Percentiles rank a stretch among this genome's conserved stretches.
Conservation (phyloP, 2,888 invertebrate species). For the Gryllus longicercus region DNA sequence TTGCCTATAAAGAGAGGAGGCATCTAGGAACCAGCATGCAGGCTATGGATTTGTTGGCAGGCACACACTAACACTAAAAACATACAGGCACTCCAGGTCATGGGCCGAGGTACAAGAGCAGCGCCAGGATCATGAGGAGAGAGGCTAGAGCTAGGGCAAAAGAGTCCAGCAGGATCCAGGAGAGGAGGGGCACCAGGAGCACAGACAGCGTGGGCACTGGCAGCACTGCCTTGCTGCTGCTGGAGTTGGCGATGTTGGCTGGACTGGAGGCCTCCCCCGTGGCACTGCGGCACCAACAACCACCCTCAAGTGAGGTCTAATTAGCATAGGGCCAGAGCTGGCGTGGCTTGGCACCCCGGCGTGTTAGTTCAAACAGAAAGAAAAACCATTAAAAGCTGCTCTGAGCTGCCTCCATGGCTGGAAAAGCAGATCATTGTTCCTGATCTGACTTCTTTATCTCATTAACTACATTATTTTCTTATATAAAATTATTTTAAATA, state of each 20-base stretch:
- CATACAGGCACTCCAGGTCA: background rate
- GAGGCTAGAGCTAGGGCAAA: slow-evolving; percentile 35
- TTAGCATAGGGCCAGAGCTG: too few relatives aligned
- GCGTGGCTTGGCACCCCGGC: too few relatives aligned
- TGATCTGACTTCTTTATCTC: too few relatives aligned
- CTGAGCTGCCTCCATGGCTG: too few relatives aligned
- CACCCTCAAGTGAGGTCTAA: too few relatives aligned
- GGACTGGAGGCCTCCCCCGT: background rate
- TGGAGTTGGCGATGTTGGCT: background rate
- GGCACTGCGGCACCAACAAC: too few relatives aligned
- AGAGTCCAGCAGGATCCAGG: slow-evolving; percentile 37
- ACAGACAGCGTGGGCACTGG: slow-evolving; percentile 34
- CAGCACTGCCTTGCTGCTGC: too few relatives aligned
- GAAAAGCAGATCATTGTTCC: too few relatives aligned
- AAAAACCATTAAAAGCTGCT: too few relatives aligned
- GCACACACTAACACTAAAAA: slow-evolving; percentile 17
- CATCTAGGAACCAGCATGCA: background rate
- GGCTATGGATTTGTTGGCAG: background rate
- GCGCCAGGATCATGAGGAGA: slow-evolving; percentile 32
- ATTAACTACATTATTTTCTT: too few relatives aligned
- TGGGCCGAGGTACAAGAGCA: slow-evolving; percentile 25
- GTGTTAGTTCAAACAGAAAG: too few relatives aligned
- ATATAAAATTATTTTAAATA: too few relatives aligned
- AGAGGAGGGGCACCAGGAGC: slow-evolving; percentile 38
- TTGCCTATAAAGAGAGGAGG: background rate